A percentile compares a stretch with the other conserved stretches of the same genome.
These are phyloP conservation scores for Lasiommata megera DNA, from an alignment of 2,888 invertebrate genomes.

Conservation along the genomic window DNA sequence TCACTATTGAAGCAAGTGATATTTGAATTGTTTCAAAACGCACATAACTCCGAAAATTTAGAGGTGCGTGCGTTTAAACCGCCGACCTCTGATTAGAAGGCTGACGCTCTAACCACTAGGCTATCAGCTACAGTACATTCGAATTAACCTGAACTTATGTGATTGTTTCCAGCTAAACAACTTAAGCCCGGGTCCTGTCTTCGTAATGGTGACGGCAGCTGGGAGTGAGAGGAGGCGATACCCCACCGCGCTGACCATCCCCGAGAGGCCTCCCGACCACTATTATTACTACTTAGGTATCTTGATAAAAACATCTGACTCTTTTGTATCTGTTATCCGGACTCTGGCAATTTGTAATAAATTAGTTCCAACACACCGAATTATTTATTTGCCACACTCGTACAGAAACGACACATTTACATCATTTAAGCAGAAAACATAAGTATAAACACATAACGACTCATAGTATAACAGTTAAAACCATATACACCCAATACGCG, in stretches of 20 bases:
- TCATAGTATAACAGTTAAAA: too few species aligned
- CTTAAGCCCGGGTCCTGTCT: conserved; percentile 50
- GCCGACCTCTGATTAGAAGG: too few species aligned
- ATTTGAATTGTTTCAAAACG: too few species aligned
- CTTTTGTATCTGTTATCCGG: not conserved
- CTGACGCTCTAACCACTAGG: too few species aligned
- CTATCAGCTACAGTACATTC: too few species aligned
- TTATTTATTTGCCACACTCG: not conserved
- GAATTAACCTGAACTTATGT: not conserved
- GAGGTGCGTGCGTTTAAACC: too few species aligned
- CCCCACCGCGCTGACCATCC: conserved; percentile 46
- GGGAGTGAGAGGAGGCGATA: conserved; percentile 48
- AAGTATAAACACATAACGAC: too few species aligned
- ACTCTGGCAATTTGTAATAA: not conserved
- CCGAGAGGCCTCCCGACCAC: conserved; percentile 41
- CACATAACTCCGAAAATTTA: too few species aligned
- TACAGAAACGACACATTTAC: too few species aligned
- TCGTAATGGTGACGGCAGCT: conserved; percentile 58
- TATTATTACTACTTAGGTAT: conserved; percentile 47
- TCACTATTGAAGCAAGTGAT: too few species aligned
- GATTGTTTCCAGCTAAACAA: conserved; percentile 44
- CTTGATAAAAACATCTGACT: not conserved
- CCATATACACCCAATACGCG: too few species aligned
- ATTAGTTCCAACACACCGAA: not conserved
- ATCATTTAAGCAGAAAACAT: too few species aligned